A percentile compares a stretch with the other conserved stretches of the same genome.
phyloP scores from a whole-genome alignment of 2,888 invertebrate genomes.

The Phytoseiulus persimilis region DNA sequence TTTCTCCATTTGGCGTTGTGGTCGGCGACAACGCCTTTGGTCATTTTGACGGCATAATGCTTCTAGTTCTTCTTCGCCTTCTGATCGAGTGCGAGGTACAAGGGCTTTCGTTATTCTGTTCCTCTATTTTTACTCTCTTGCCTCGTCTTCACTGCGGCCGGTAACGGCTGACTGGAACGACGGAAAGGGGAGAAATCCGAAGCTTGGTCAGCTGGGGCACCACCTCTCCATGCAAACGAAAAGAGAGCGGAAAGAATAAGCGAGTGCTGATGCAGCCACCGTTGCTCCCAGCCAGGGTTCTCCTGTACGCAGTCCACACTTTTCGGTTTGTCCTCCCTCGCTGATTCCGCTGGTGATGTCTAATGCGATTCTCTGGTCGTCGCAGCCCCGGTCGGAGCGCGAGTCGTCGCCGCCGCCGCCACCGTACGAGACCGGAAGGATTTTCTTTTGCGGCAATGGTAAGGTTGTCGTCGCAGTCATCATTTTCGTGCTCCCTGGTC shows the following conservation, averaged over 20 bases:
- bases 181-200: neutral
- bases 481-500: neutral
- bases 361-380: neutral
- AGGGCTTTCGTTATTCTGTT: neutral
- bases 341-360: neutral
- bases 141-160: neutral
- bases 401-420: neutral
- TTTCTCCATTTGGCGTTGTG: neutral
- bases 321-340: neutral
- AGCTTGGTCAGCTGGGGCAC: neutral
- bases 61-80: neutral
- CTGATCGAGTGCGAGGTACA: neutral
- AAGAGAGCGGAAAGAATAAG: neutral
- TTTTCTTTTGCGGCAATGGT: neutral
- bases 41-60: conserved; percentile 5
- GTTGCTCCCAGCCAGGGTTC: neutral
- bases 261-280: neutral
- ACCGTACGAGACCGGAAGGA: neutral
- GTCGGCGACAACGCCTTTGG: neutral
- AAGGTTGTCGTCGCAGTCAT: neutral
- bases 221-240: neutral
- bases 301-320: neutral
- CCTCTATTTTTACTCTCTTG: neutral
- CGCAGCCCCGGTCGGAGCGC: neutral
- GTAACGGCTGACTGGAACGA: neutral